Evolutionary conservation across 1,140 invertebrate species (phyloP).

Genomic region (Adoxophyes honmai): DNA sequence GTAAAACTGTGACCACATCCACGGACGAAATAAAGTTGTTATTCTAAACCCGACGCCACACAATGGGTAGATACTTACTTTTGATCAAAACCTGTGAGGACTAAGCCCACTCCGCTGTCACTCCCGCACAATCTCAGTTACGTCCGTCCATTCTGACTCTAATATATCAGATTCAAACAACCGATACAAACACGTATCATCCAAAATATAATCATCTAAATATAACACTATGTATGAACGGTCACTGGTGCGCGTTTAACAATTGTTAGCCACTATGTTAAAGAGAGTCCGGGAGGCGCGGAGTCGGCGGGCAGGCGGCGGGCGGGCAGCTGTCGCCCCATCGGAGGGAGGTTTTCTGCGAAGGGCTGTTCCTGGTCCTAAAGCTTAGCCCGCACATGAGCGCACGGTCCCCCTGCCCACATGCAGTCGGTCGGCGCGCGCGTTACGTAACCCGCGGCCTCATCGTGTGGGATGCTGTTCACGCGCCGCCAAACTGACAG

Average conservation of each 20-base stretch:
- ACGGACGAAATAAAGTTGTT: too few relatives aligned
- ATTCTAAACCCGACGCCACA: too few relatives aligned
- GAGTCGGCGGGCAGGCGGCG: conserved; percentile 65
- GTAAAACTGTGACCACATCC: too few relatives aligned
- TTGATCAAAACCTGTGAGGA: background rate
- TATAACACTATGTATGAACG: conserved; percentile 18
- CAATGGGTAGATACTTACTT: background rate
- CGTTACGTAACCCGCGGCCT: conserved; percentile 51
- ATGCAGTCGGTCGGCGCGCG: conserved; percentile 34
- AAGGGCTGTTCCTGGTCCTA: conserved; percentile 96
- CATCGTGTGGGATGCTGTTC: conserved; percentile 24
- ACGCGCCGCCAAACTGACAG: conserved; percentile 37
- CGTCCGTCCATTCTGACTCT: background rate
- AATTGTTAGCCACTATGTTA: background rate
- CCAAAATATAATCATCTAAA: conserved; percentile 47
- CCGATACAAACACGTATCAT: conserved; percentile 35
- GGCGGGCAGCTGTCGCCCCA: conserved; percentile 92
- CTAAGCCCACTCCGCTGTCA: background rate
- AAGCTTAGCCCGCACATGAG: conserved; percentile 95
- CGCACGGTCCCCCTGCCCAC: conserved; percentile 64
- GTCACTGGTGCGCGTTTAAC: conserved; percentile 18
- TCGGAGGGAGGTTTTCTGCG: conserved; percentile 95
- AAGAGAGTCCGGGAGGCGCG: background rate
- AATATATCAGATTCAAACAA: conserved; percentile 13
- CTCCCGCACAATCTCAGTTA: background rate